Conservation (phyloP, 2,888 invertebrate species). For the Pandemis heparana region DNA sequence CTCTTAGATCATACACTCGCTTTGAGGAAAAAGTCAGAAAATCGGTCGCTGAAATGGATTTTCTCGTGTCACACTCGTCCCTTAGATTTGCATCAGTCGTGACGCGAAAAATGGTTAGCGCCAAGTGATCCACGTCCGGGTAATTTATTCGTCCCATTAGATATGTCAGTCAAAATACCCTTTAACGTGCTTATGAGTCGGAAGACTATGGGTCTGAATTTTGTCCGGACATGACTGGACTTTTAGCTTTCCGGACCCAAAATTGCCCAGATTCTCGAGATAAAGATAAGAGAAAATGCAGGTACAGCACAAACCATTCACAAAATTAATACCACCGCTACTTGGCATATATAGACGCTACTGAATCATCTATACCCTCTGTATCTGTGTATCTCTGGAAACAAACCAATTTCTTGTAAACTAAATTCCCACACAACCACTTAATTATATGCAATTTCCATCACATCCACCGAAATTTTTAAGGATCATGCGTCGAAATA, state of each 20-base stretch:
- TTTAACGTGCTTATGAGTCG: constrained; percentile 3
- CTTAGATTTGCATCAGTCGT: constrained; percentile 23
- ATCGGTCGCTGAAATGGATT: constrained; percentile 1
- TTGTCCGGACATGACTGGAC: not conserved
- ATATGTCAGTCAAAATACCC: constrained; percentile 32
- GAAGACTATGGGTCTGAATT: not conserved
- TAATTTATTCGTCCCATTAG: constrained; percentile 36
- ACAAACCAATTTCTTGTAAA: no score
- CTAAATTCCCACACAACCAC: no score
- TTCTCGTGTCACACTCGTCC: constrained; percentile 11
- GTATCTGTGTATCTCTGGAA: no score
- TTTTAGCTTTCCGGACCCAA: not conserved
- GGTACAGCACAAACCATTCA: no score
- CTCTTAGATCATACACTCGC: not conserved
- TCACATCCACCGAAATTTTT: no score
- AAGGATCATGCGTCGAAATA: no score
- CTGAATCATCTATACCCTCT: no score
- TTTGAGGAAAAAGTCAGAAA: not conserved
- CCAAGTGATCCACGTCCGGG: constrained; percentile 22
- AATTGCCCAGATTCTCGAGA: no score
- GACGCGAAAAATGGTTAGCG: constrained; percentile 11
- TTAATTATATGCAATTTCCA: no score
- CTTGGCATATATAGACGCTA: no score
- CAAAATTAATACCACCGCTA: no score
- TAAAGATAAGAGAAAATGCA: no score